Percentiles rank a stretch among this genome's conserved stretches.
Conservation (phyloP, 2,888 invertebrate species). For the Polydrusus tereticollis region DNA sequence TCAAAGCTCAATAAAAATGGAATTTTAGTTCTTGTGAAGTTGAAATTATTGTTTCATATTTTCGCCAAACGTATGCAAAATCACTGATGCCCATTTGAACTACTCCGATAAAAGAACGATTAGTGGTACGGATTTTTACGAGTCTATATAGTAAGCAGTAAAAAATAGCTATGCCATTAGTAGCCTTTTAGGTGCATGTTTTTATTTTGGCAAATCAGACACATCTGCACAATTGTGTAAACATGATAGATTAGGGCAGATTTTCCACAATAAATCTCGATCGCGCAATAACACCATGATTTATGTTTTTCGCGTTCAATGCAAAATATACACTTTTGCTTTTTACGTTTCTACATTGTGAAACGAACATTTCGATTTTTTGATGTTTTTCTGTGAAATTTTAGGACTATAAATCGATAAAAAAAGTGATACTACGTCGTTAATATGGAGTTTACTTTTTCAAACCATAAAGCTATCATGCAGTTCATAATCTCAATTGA, state of each 20-base stretch:
- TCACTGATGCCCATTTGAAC: conserved; percentile 19
- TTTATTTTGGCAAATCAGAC: conserved; percentile 46
- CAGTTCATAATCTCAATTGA: too few species aligned
- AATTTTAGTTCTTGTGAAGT: not conserved
- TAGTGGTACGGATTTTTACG: conserved; percentile 19
- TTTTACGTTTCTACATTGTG: conserved; percentile 26
- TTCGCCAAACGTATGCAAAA: conserved; percentile 25
- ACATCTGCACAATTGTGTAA: conserved; percentile 47
- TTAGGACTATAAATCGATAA: not conserved
- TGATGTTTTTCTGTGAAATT: conserved; percentile 7
- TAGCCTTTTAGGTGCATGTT: conserved; percentile 34
- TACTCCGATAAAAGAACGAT: conserved; percentile 14
- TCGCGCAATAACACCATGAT: conserved; percentile 41
- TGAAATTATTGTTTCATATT: conserved; percentile 20
- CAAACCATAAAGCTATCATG: not conserved
- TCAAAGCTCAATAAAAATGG: conserved; percentile 19
- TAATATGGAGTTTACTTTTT: not conserved
- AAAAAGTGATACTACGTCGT: not conserved
- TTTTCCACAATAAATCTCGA: conserved; percentile 48
- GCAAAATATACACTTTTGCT: conserved; percentile 40
- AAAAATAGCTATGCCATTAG: conserved; percentile 39
- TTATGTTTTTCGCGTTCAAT: conserved; percentile 44
- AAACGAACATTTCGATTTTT: conserved; percentile 14
- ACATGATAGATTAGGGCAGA: conserved; percentile 48
- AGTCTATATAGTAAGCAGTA: conserved; percentile 18